Percentiles rank a stretch among this genome's conserved stretches.
Evolutionary conservation across 2,888 invertebrate species (phyloP).

Genomic region (Acleris laterana): DNA sequence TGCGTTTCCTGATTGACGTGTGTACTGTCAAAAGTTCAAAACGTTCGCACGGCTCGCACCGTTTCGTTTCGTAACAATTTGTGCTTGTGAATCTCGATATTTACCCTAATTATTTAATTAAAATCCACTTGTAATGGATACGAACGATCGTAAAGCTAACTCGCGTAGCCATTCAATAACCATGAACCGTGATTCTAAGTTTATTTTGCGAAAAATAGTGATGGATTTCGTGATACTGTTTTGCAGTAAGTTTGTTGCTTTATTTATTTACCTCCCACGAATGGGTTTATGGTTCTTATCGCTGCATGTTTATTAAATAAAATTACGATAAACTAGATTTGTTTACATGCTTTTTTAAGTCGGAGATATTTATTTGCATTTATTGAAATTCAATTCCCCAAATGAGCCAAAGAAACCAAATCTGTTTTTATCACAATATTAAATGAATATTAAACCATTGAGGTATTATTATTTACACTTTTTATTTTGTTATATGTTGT

Average conservation of each 20-base stretch:
- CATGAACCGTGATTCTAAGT: conserved; percentile 83
- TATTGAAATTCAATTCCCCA: too few relatives aligned
- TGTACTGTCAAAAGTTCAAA: conserved; percentile 46
- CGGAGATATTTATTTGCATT: too few relatives aligned
- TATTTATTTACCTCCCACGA: conserved; percentile 8
- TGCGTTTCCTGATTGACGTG: conserved; percentile 70
- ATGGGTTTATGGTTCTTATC: not conserved
- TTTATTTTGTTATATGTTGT: too few relatives aligned
- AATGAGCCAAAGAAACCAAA: too few relatives aligned
- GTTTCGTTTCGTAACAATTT: conserved; percentile 70
- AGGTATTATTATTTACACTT: too few relatives aligned
- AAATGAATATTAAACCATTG: too few relatives aligned
- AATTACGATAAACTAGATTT: too few relatives aligned
- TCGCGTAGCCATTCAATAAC: conserved; percentile 69
- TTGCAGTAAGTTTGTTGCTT: conserved; percentile 85
- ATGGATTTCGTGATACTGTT: conserved; percentile 87
- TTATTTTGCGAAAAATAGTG: conserved; percentile 86
- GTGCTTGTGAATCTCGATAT: conserved; percentile 41
- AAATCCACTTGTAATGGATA: conserved; percentile 64
- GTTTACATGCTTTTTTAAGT: too few relatives aligned
- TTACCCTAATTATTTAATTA: conserved; percentile 46
- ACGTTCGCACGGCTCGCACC: conserved; percentile 51
- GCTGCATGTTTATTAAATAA: not conserved
- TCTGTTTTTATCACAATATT: too few relatives aligned
- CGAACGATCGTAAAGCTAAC: conserved; percentile 71